Evolutionary conservation across 1,140 invertebrate genomes (phyloP), one percentile per base, ranked within the genome.

Genomic region (Drosophila chauvacae): DNA sequence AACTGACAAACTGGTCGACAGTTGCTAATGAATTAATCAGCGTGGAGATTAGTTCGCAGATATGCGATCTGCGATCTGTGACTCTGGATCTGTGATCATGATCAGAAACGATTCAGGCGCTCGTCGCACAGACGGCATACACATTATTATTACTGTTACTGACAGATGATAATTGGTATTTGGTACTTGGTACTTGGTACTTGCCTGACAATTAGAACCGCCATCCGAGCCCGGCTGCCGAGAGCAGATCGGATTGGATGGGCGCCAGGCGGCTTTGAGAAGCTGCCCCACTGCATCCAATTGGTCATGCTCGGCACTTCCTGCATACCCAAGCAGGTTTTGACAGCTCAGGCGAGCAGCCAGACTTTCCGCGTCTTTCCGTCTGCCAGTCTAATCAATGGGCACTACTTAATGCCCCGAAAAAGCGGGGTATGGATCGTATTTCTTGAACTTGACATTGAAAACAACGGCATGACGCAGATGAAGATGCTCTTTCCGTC

Each of bases 391-490:
- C 41, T 41, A 44, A 68, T 68, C 60, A 66, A 35, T 64, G 57
- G n/a, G 13, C 23, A 10, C 28, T 33, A 37, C 55, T 44, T 62
- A 47, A 50, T 59, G 66, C 69, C 63, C 65, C 48, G 59, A 81
- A 88, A 80, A 76, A 57, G 64, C 45, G 37, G 28, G 30, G n/a
- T 42, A 41, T 7, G 68, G 76, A 87, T 86, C 80, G 76, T 23
- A 72, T 88, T 85, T 84, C 84, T 78, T 75, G 84, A 87, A 87
- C 84, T 87, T 87, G 84, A 88, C 84, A 87, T 87, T 87, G 83
- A 87, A 87, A 83, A 77, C 64, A 86, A 44, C 62, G 23, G 7
- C 53, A 28, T 10, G 28, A 20, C 10, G 50, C 35, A 74, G 41
- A 53, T 33, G 35, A 60, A 45, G 57, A 44, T 58, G 58, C 72